phyloP scores from a whole-genome alignment of 2,797 vertebrate species.

The Rhinoraja longicauda region DNA sequence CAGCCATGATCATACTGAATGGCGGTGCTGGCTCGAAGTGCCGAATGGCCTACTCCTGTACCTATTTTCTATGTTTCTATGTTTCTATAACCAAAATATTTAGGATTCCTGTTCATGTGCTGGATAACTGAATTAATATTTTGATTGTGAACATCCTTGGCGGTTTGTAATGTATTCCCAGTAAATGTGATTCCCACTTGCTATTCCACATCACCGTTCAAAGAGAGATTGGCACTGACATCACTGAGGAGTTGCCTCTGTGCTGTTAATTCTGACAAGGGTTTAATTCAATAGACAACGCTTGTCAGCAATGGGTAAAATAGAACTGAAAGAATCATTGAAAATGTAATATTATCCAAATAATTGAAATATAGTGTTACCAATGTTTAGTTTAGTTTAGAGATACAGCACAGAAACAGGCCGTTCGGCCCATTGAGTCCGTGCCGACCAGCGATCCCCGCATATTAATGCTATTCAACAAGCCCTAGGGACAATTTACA shows the following conservation, averaged over 20 bases:
- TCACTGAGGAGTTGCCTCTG: background rate
- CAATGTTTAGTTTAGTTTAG: background rate
- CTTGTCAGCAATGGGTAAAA: background rate
- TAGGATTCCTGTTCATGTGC: background rate
- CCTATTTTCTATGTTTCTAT: too few relatives aligned
- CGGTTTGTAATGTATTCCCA: background rate
- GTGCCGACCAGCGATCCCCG: too few relatives aligned
- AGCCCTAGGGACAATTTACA: too few relatives aligned
- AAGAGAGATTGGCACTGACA: background rate
- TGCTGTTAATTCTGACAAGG: background rate
- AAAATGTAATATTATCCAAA: background rate
- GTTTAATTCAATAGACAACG: background rate
- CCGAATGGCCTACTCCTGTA: too few relatives aligned
- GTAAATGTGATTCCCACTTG: background rate
- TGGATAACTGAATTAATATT: background rate
- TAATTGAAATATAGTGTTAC: background rate
- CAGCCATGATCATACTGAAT: too few relatives aligned
- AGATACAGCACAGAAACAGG: too few relatives aligned
- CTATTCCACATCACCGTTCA: background rate
- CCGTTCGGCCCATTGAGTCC: too few relatives aligned
- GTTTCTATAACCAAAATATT: background rate
- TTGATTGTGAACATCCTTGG: background rate
- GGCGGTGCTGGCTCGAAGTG: too few relatives aligned
- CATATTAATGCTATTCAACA: too few relatives aligned
- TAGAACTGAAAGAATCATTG: background rate